Evolutionary conservation across 1,140 invertebrate species (phyloP).

Genomic region (Tetramorium simillimum): DNA sequence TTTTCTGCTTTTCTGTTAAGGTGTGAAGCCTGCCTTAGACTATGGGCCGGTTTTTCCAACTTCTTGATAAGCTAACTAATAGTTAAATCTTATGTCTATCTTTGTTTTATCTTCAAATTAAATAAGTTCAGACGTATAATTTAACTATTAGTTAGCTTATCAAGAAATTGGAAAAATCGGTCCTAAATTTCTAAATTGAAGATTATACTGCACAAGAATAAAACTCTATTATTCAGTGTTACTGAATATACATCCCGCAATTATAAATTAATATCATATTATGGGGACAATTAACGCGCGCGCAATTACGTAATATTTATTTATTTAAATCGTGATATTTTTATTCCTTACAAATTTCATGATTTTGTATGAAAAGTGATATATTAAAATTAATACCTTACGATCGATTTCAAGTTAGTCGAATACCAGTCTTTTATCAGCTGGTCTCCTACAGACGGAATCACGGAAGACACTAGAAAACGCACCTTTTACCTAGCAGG

Average conservation of each 20-base stretch:
- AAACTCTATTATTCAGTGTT: background rate
- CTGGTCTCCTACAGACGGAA: background rate
- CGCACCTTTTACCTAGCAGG: conserved; percentile 30
- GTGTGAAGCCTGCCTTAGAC: too few relatives aligned
- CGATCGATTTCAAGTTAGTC: background rate
- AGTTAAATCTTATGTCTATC: too few relatives aligned
- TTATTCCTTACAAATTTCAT: background rate
- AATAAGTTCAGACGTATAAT: too few relatives aligned
- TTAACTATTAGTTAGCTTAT: too few relatives aligned
- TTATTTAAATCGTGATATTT: background rate
- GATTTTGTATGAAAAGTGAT: background rate
- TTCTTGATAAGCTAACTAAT: too few relatives aligned
- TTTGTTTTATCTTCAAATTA: too few relatives aligned
- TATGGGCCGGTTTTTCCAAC: too few relatives aligned
- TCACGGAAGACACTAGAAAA: conserved; percentile 12
- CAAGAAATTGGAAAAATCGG: too few relatives aligned
- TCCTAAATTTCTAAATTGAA: background rate
- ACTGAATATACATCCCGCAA: background rate
- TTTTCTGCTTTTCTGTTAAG: too few relatives aligned
- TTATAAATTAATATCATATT: background rate
- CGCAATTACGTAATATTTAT: background rate
- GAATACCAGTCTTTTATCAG: background rate
- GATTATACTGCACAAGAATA: background rate
- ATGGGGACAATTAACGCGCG: background rate
- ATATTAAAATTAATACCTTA: background rate